phyloP scores from a whole-genome alignment of 2,113 vertebrate species.

The Heteronetta atricapilla region DNA sequence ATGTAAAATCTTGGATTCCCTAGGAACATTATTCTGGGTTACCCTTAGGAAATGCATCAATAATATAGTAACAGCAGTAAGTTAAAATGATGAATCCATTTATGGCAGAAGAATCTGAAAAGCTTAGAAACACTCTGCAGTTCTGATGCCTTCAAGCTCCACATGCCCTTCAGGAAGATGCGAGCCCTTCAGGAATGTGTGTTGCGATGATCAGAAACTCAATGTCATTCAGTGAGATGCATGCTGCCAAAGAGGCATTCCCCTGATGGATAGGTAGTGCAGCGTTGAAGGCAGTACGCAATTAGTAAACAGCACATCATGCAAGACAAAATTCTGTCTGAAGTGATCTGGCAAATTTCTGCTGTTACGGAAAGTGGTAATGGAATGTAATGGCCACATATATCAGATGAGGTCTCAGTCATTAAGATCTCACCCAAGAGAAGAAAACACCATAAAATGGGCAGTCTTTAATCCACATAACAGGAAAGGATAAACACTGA shows the following conservation, averaged over 20 bases:
- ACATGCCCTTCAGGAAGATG: background rate
- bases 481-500: constrained; percentile 41
- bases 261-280: background rate
- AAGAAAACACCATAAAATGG: constrained; percentile 40
- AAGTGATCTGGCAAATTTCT: constrained; percentile 45
- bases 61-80: background rate
- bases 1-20: background rate
- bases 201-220: background rate
- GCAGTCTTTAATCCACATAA: constrained; percentile 23
- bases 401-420: constrained; percentile 20
- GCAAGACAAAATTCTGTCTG: background rate
- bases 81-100: background rate
- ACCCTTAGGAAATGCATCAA: background rate
- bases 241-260: background rate
- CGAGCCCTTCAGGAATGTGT: background rate
- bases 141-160: background rate
- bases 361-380: constrained; percentile 6
- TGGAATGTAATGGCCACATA: constrained; percentile 41
- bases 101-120: background rate
- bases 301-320: background rate
- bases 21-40: background rate
- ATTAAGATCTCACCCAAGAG: constrained; percentile 35
- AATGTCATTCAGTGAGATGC: background rate
- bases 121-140: background rate
- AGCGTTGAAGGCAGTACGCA: background rate